Evolutionary conservation across 2,888 invertebrate genomes (phyloP), one percentile per base, ranked within the genome.

Genomic region (Mantis religiosa): DNA sequence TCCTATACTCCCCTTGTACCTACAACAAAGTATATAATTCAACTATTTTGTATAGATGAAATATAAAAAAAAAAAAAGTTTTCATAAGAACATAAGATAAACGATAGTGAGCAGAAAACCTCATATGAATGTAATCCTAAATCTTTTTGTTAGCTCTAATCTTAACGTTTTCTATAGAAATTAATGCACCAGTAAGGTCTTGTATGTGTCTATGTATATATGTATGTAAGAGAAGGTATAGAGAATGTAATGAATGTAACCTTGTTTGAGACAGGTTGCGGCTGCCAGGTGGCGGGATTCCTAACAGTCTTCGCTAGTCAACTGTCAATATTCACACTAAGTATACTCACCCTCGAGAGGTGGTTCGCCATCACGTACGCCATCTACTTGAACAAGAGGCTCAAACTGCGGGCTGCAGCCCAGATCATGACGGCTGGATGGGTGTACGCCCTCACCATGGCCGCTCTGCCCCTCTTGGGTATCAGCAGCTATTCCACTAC

Each of bases 401-500:
- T 98, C 89, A 96, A 96, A 88, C 93, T 97, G 88, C 93, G 95
- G 54, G 94, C 96, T 15, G 97, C 98, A 0, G 95, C 96, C 3
- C 95, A 95, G 91, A 96, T 97, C 34, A 97, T 98, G 97, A 92
- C 96, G 0, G 94, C 94, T 0, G 98, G 98, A 0, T 98, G 98
- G 97, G 91, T 96, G 54, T 97, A 97, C 92, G 96, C 97, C 0
- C 93, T 97, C 28, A 90, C 95, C 0, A 96, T 98, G 95, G 98
- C 98, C 0, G 94, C 95, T 81, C 92, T 98, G 89, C 98, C 98
- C 0, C 93, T 98, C 20, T 93, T 96, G 87, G 98, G 98, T 0
- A 95, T 98, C 54, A 98, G 97, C 87, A 97, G 97, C 92, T 98
- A 98, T 92, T 96, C 97, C 20, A 97, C 97, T 85, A 98, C 98